Evolutionary conservation across 2,888 invertebrate genomes (phyloP).

Genomic region (Candidula unifasciata): DNA sequence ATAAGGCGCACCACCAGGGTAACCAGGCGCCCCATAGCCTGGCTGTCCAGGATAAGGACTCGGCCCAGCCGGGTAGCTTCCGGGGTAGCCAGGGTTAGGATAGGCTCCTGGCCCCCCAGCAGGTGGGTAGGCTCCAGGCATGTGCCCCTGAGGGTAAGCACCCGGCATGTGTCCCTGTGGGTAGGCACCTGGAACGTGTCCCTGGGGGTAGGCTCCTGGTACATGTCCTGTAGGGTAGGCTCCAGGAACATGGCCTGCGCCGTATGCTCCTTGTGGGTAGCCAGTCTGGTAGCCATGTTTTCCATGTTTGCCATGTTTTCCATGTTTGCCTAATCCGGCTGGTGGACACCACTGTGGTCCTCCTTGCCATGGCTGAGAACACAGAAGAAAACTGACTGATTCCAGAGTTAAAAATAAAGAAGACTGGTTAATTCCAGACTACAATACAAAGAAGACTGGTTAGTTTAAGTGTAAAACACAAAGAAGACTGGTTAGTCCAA

Average conservation of each 20-base stretch:
- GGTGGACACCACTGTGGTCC: slow-evolving; percentile 40
- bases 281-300: slow-evolving; percentile 33
- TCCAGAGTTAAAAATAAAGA: no score
- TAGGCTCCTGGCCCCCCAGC: slow-evolving; percentile 19
- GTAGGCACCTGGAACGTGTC: slow-evolving; percentile 34
- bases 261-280: slow-evolving; percentile 33
- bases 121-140: slow-evolving; percentile 31
- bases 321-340: neutral
- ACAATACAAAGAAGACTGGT: no score
- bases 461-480: no score
- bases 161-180: slow-evolving; percentile 30
- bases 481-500: no score
- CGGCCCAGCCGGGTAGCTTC: slow-evolving; percentile 31
- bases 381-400: no score
- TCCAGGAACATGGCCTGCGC: slow-evolving; percentile 31
- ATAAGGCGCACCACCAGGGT: slow-evolving; percentile 31
- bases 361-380: slow-evolving; percentile 51
- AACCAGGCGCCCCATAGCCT: slow-evolving; percentile 28
- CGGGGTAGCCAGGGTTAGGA: slow-evolving; percentile 36
- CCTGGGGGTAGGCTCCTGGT: slow-evolving; percentile 35
- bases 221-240: slow-evolving; percentile 46
- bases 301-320: slow-evolving; percentile 26
- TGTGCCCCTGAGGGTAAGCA: slow-evolving; percentile 40
- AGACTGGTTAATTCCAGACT: no score
- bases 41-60: slow-evolving; percentile 33